Conservation (phyloP, 2,113 vertebrate genomes). For the Hystrix cristata region DNA sequence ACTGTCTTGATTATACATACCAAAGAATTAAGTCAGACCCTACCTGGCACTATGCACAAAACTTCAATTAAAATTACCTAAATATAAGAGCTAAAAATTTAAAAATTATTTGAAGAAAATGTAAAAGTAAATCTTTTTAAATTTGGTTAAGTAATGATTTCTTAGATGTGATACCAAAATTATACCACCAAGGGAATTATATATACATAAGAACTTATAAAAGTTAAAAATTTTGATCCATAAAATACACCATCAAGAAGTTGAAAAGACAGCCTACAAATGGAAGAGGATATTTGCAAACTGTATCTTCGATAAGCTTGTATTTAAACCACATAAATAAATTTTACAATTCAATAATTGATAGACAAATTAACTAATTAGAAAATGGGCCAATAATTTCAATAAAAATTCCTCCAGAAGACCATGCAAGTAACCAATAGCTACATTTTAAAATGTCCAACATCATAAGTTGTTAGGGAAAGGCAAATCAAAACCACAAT, state of each 20-base stretch:
- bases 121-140: neutral
- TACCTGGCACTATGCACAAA: neutral
- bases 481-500: neutral
- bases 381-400: slow-evolving; percentile 18
- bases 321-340: neutral
- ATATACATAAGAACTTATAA: neutral
- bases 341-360: neutral
- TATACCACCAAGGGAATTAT: neutral
- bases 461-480: neutral
- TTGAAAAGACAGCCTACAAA: neutral
- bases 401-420: neutral
- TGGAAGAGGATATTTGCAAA: neutral
- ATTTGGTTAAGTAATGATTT: neutral
- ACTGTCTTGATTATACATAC: neutral
- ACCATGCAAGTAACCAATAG: neutral
- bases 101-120: neutral
- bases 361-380: neutral
- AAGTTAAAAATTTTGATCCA: neutral
- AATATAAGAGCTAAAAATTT: neutral
- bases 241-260: neutral
- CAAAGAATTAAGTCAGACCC: neutral
- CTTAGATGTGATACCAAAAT: neutral
- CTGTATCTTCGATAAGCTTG: neutral
- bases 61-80: neutral
- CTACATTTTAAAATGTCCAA: neutral